Evolutionary conservation across 2,888 invertebrate species (phyloP), one percentile per base, ranked within the genome.

Genomic region (Orchesellides sinensis): DNA sequence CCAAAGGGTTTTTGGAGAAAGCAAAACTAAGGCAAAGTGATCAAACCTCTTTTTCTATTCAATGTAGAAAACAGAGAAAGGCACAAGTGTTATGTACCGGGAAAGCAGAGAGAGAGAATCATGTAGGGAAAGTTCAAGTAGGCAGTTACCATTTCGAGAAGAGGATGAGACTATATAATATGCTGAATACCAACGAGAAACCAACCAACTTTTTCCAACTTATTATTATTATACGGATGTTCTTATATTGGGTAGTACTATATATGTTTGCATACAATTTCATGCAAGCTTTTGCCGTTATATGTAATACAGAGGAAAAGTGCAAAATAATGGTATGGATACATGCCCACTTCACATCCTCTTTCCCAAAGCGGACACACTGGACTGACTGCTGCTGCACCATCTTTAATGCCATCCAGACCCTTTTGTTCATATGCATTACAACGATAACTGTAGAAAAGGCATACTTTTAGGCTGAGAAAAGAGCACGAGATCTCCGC

Each of bases 1-100:
- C 72, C 72, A 45, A 17, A 45, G 32, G 45, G 47, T 47, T 17
- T 54, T 70, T 70, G 47, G n/a, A n/a, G 52, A 69, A 29, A 49
- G 47, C 66, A 52, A 69, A 69, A 69, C 52, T 52, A 32, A 32
- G 56, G 70, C n/a, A 40, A 70, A 70, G 45, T 70, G 56, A 70
- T 70, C 70, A 70, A 40, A 10, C 56, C 25, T 56, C 25, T 8
- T 69, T 63, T 69, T 52, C 47, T 21, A 69, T 52, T 69, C 68
- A 69, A 47, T 27, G 29, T 14, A 49, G 52, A 12, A 54, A 23
- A 17, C n/a, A 17, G 40, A 56, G 40, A 54, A 40, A 35, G 17
- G 35, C 54, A 56, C 70, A 52, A 54, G 25, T 49, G 47, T 23
- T 6, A 17, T 59, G 59, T 59, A 59, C 29, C n/a, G n/a, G n/a